Percentiles rank a stretch among this genome's conserved stretches.
phyloP scores from a whole-genome alignment of 2,888 invertebrate genomes.

The Noctua comes region DNA sequence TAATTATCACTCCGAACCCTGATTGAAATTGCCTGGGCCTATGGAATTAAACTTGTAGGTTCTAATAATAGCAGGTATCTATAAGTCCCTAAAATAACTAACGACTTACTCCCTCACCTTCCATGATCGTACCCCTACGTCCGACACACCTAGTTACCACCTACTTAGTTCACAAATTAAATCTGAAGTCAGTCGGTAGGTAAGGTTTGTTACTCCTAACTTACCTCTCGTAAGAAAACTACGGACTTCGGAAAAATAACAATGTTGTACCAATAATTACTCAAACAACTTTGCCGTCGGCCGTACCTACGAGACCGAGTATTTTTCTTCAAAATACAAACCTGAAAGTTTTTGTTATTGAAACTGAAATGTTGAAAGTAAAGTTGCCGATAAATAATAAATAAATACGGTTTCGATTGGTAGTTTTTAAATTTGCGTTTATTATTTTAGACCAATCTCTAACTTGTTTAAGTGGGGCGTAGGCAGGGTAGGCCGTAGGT shows the following conservation, averaged over 20 bases:
- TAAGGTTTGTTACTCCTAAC: constrained; percentile 45
- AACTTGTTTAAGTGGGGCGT: background rate
- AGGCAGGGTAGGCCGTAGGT: background rate
- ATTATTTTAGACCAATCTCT: background rate
- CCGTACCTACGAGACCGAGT: constrained; percentile 20
- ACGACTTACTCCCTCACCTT: background rate
- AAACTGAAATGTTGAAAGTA: constrained; percentile 26
- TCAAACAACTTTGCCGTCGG: constrained; percentile 42
- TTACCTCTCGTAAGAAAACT: constrained; percentile 48
- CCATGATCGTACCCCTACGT: background rate
- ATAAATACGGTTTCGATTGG: constrained; percentile 10
- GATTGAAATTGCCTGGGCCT: background rate
- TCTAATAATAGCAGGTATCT: background rate
- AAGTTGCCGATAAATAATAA: constrained; percentile 34
- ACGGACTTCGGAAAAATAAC: constrained; percentile 57
- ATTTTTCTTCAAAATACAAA: constrained; percentile 59
- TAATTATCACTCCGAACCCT: background rate
- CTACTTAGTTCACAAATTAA: constrained; percentile 23
- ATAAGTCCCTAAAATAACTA: background rate
- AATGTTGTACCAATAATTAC: constrained; percentile 60
- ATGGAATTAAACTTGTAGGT: background rate
- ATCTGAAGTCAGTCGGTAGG: constrained; percentile 10
- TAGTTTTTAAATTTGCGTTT: background rate
- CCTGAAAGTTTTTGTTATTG: constrained; percentile 43
- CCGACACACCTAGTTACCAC: background rate